phyloP scores from a whole-genome alignment of 2,797 vertebrate species.

The Premnoplex brunnescens region DNA sequence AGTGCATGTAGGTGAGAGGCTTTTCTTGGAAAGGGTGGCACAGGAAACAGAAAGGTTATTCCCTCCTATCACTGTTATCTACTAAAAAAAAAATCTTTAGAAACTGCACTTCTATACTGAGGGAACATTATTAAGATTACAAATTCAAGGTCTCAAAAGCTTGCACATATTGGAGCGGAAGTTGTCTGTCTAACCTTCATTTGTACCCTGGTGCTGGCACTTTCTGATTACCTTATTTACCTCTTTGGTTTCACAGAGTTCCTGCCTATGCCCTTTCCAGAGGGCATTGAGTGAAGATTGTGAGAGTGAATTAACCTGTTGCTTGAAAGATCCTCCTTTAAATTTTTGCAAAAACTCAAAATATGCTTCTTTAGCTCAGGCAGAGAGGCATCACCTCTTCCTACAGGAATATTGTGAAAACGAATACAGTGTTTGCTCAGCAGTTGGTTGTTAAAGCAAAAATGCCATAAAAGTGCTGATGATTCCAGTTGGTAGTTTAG shows the following conservation, averaged over 20 bases:
- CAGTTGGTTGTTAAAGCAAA: background rate
- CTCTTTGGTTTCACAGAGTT: background rate
- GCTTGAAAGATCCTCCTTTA: background rate
- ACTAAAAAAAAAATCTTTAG: background rate
- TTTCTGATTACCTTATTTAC: slow-evolving; percentile 4
- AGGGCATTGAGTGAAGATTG: background rate
- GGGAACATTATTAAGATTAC: background rate
- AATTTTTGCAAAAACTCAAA: background rate
- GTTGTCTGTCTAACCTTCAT: slow-evolving; percentile 32
- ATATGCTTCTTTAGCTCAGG: background rate
- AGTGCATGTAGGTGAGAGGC: background rate
- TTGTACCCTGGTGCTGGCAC: background rate
- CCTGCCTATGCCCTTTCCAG: background rate
- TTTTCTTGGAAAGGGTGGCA: slow-evolving; percentile 4
- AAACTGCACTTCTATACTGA: background rate
- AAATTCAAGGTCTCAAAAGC: background rate
- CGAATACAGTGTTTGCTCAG: background rate
- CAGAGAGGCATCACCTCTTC: background rate
- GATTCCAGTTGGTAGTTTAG: background rate
- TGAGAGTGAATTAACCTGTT: background rate
- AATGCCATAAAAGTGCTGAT: background rate
- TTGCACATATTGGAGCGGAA: background rate
- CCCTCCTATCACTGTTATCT: background rate
- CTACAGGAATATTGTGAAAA: background rate
- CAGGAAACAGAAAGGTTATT: background rate